Evolutionary conservation across 1,140 invertebrate species (phyloP).

Genomic region (Ephestia elutella): DNA sequence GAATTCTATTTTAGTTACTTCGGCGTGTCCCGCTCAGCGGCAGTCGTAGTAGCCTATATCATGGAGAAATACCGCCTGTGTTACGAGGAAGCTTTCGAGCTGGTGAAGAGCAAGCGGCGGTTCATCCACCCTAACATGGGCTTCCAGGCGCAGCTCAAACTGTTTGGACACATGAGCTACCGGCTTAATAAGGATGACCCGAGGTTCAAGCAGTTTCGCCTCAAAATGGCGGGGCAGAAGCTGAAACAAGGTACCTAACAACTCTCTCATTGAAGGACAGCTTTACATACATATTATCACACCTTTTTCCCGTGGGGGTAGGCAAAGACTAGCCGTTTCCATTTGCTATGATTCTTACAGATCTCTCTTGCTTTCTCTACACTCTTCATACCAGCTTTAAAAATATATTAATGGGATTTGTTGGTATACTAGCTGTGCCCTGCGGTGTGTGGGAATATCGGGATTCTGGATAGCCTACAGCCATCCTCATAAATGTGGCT

Average conservation of each 20-base stretch:
- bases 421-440: too few species aligned
- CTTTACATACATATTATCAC: too few species aligned
- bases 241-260: slow-evolving; percentile 78
- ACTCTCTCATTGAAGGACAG: too few species aligned
- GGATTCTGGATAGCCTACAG: too few species aligned
- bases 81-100: slow-evolving; percentile 81
- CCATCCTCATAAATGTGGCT: too few species aligned
- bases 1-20: slow-evolving; percentile 77
- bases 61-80: slow-evolving; percentile 87
- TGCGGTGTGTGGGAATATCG: too few species aligned
- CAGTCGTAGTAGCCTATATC: slow-evolving; percentile 87
- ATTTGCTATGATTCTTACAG: too few species aligned
- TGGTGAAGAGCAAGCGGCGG: slow-evolving; percentile 78
- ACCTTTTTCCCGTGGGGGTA: too few species aligned
- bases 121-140: slow-evolving; percentile 83
- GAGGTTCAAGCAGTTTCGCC: slow-evolving; percentile 84
- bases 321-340: too few species aligned
- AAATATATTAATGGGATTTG: too few species aligned
- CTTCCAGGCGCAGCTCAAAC: slow-evolving; percentile 83
- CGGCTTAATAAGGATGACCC: slow-evolving; percentile 80
- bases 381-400: too few species aligned
- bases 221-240: slow-evolving; percentile 86
- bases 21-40: slow-evolving; percentile 89
- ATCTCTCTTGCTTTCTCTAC: too few species aligned
- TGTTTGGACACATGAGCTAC: slow-evolving; percentile 86